Evolutionary conservation across 2,888 invertebrate genomes (phyloP), one percentile per base, ranked within the genome.

Genomic region (Aproaerema taeniolella): DNA sequence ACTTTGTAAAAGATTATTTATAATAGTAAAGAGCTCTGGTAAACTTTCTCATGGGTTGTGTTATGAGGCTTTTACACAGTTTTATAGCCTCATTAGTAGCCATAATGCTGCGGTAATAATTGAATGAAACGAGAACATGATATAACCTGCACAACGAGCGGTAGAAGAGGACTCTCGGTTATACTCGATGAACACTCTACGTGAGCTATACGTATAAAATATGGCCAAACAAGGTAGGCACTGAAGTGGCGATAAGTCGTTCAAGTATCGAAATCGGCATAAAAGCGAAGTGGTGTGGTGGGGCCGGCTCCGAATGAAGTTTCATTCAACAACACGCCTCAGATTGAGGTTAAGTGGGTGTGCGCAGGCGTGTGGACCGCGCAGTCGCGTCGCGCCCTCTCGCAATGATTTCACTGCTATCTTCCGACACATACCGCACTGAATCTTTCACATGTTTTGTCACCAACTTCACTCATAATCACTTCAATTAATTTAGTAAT

Each of bases 351-450:
- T 83, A 82, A 75, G 76, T 75, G 67, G 50, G 43, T 42, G 52
- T 65, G 80, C 85, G 85, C 83, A 79, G 60, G 82, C 82, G 83
- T 67, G 66, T 17, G 33, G n/a, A 3, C 30, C 52, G 65, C 79
- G 75, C 81, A 67, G 65, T 82, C 83, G 78, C 34, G 28, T 15
- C n/a, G 24, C 39, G 15, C 16, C 52, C 53, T 50, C 61, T 59
- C 67, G 78, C 83, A 86, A 85, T 82, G 82, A 85, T 83, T 83
- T 79, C 79, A 71, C 63, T n/a, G n/a, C n/a, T n/a, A n/a, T n/a
- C 67, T 71, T 73, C 72, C 68, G 69, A 65, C 63, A 60, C 47
- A 55, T 55, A 67, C 52, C 60, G 64, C 61, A 76, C 74, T 67
- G 61, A 73, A 75, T 74, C 70, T 68, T 65, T 61, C 59, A 57